Evolutionary conservation across 1,140 invertebrate species (phyloP).

Genomic region (Anagrus nilaparvatae): DNA sequence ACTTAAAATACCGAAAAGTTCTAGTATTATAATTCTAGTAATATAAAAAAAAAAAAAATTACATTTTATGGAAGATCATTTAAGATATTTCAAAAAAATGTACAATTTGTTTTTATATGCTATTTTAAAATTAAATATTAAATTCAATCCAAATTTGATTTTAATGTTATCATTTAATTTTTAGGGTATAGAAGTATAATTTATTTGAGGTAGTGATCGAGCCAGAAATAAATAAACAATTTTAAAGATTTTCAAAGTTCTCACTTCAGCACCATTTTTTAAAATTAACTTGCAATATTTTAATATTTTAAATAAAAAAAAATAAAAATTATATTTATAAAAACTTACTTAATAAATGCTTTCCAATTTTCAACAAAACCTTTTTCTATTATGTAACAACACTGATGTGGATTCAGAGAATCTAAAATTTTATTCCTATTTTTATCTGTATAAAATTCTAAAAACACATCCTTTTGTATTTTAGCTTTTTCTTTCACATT

Average conservation of each 20-base stretch:
- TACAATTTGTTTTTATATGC: too few relatives aligned
- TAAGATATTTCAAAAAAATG: too few relatives aligned
- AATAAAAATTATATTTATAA: constrained; percentile 6
- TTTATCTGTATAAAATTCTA: constrained; percentile 30
- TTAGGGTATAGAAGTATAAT: too few relatives aligned
- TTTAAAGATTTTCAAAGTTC: constrained; percentile 10
- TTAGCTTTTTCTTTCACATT: constrained; percentile 37
- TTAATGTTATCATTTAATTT: too few relatives aligned
- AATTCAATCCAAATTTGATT: too few relatives aligned
- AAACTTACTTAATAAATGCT: constrained; percentile 35
- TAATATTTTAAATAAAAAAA: neutral
- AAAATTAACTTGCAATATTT: constrained; percentile 8
- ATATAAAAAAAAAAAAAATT: too few relatives aligned
- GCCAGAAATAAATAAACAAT: neutral
- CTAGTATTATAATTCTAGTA: too few relatives aligned
- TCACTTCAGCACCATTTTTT: neutral
- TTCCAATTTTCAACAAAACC: constrained; percentile 35
- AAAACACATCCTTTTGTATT: constrained; percentile 31
- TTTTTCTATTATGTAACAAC: constrained; percentile 32
- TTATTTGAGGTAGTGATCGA: too few relatives aligned
- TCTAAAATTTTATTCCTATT: constrained; percentile 31
- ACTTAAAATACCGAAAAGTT: too few relatives aligned
- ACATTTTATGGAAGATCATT: too few relatives aligned
- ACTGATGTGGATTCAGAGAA: constrained; percentile 18
- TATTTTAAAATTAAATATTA: too few relatives aligned